Base-by-base conservation (phyloP, 2,797 vertebrate species). In the Myotis vivesi region DNA sequence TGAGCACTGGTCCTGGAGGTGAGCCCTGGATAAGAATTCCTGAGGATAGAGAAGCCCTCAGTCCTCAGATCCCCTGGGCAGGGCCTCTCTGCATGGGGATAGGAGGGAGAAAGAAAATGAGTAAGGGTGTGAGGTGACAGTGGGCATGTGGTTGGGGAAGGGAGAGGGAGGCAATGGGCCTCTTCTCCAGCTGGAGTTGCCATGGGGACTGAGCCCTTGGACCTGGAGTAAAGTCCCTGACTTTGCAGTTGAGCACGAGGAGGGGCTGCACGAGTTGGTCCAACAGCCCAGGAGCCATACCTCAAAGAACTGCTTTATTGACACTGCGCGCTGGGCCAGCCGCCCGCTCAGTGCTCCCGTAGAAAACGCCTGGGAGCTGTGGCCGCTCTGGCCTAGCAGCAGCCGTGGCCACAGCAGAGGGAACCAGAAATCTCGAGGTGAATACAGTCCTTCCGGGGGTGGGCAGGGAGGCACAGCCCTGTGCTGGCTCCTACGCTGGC, bases 301-400 rank as follows among this genome's bases (percentile, higher is more conserved):
- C 97, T 97, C 94, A 93, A 98, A 98, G 98, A 96, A 98, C 97
- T 94, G 97, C 95, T 98, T 98, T 98, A 98, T 98, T 98, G 97
- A 98, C 97, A 98, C 92, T 75, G 95, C 94, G 95, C 97, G 11
- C 97, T 84, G 93, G 92, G 94, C 95, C 30, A 3, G 94, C 93
- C 97, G 98, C 97, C 96, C 94, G 88, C 96, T 94, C 0, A 0
- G 94, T 98, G 98, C 98, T 98, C 98, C 98, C 98, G 98, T 98
- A 98, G 97, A 98, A 98, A 98, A 98, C 77, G 81, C 83, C 92
- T 94, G 93, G 95, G 89, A 86, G 53, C 85, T 30, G 83, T 53
- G 95, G 86, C 83, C 49, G 3, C 76, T 82, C 83, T 49, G 73
- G 89, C 69, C 25, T 75, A 23, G 80, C 55, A 53, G 64, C 55